Evolutionary conservation across 1,140 invertebrate genomes (phyloP).

Genomic region (Artemia franciscana): DNA sequence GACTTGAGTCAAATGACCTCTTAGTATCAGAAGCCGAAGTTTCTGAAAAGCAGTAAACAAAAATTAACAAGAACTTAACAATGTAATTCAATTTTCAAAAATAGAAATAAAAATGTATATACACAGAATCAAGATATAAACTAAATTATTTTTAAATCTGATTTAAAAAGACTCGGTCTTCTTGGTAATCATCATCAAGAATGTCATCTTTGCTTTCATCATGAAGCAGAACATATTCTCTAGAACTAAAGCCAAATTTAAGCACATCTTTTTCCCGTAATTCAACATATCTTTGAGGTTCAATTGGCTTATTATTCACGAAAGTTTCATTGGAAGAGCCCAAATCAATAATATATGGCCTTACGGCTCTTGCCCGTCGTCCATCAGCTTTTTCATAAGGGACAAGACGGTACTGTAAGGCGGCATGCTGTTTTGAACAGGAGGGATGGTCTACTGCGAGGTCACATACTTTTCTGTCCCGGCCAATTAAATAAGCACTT

Average conservation of each 20-base stretch:
- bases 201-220: conserved; percentile 71
- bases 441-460: conserved; percentile 94
- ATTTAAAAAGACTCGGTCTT: too few relatives aligned
- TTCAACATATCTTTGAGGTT: conserved; percentile 71
- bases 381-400: conserved; percentile 52
- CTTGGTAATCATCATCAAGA: conserved; percentile 38
- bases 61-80: too few relatives aligned
- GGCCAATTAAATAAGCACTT: conserved; percentile 83
- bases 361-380: conserved; percentile 31
- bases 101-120: too few relatives aligned
- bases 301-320: conserved; percentile 82
- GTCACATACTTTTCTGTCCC: conserved; percentile 81
- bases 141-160: too few relatives aligned
- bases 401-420: conserved; percentile 74
- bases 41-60: too few relatives aligned
- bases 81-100: too few relatives aligned
- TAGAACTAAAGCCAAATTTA: conserved; percentile 88
- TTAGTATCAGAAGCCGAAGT: too few relatives aligned
- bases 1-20: too few relatives aligned
- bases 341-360: conserved; percentile 89
- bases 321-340: conserved; percentile 94
- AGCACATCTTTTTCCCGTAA: conserved; percentile 86
- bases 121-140: too few relatives aligned
- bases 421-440: conserved; percentile 95
- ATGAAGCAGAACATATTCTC: conserved; percentile 86